Evolutionary conservation across 2,797 vertebrate species (phyloP).

Genomic region (Platyrinchus mystaceus): DNA sequence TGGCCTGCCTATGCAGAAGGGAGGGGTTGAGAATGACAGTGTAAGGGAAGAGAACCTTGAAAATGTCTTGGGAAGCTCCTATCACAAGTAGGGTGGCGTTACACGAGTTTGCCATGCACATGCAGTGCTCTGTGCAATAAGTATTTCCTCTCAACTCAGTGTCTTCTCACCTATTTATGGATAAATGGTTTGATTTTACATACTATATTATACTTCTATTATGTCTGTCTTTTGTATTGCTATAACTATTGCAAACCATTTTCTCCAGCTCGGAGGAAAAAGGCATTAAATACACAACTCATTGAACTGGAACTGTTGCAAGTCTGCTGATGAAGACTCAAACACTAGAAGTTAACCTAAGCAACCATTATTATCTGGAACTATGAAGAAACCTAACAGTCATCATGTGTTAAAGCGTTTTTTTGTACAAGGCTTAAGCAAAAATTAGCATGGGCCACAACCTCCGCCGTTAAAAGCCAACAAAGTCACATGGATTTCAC

Average conservation of each 20-base stretch:
- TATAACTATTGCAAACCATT: background rate
- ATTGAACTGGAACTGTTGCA: background rate
- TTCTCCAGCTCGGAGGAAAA: background rate
- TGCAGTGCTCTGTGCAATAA: background rate
- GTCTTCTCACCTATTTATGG: background rate
- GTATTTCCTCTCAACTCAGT: background rate
- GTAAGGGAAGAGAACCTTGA: background rate
- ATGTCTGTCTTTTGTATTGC: background rate
- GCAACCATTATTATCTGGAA: background rate
- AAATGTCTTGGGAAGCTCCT: conserved; percentile 9
- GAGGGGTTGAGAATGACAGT: conserved; percentile 27
- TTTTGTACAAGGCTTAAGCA: background rate
- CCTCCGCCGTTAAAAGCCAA: background rate
- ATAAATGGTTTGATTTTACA: background rate
- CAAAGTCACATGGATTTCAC: background rate
- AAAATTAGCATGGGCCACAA: background rate
- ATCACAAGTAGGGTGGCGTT: background rate
- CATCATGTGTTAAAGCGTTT: background rate
- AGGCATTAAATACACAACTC: background rate
- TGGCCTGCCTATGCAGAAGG: background rate
- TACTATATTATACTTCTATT: background rate
- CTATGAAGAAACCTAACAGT: background rate
- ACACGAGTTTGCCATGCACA: rapidly evolving
- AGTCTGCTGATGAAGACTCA: background rate
- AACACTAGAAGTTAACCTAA: background rate